Conservation (phyloP, 2,797 vertebrate genomes). For the Astyanax mexicanus region DNA sequence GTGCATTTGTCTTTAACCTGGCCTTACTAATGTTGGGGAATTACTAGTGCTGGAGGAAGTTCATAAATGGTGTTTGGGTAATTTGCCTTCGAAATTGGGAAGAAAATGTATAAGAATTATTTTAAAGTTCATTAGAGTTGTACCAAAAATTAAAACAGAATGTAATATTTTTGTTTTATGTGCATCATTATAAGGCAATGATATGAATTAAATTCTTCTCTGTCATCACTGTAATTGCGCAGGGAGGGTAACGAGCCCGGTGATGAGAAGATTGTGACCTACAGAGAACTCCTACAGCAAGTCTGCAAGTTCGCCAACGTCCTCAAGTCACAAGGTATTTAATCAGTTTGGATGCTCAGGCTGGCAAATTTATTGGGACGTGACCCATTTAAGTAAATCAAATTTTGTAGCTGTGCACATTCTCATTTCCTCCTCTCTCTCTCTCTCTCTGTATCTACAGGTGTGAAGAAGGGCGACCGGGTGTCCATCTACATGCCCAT, state of each 20-base stretch:
- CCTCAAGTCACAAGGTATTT: conserved; percentile 90
- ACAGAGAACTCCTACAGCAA: conserved; percentile 87
- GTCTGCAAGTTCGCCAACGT: conserved; percentile 95
- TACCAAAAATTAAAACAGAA: too few relatives aligned
- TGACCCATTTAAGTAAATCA: too few relatives aligned
- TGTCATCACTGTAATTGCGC: conserved; percentile 1
- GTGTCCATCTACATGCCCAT: conserved; percentile 98
- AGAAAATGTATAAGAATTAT: too few relatives aligned
- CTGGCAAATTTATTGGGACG: too few relatives aligned
- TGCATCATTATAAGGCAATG: too few relatives aligned
- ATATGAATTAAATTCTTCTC: too few relatives aligned
- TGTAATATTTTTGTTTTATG: too few relatives aligned
- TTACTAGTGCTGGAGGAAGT: too few relatives aligned
- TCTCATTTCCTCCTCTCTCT: background rate
- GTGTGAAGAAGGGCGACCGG: conserved; percentile 91
- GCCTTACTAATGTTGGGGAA: too few relatives aligned
- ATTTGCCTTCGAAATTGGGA: too few relatives aligned
- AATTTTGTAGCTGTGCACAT: background rate
- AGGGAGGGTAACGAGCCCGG: conserved; percentile 97
- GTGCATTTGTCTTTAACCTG: too few relatives aligned
- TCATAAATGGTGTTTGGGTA: too few relatives aligned
- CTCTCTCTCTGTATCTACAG: conserved; percentile 74
- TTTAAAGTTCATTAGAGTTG: background rate
- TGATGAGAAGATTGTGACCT: conserved; percentile 87
- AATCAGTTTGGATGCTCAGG: background rate